Percentiles rank a stretch among this genome's conserved stretches.
Evolutionary conservation across 1,140 invertebrate genomes (phyloP).

Genomic region (Drosophila novamexicana): DNA sequence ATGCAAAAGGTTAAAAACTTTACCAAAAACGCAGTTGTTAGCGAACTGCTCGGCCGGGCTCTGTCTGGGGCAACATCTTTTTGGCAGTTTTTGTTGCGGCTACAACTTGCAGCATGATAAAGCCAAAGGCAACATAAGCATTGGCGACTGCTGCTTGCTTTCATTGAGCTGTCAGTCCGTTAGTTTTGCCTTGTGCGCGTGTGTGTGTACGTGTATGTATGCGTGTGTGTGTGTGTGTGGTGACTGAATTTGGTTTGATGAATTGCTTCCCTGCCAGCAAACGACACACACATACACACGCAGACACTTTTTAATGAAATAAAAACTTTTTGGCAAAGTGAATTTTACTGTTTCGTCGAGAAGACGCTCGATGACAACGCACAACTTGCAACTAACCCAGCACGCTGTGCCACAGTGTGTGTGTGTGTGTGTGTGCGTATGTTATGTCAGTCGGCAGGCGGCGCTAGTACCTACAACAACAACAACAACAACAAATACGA

Average conservation of each 20-base stretch:
- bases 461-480: constrained; percentile 8
- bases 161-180: constrained; percentile 51
- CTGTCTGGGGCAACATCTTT: constrained; percentile 38
- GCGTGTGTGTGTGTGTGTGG: constrained; percentile 24
- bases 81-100: constrained; percentile 59
- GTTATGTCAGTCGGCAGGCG: constrained; percentile 39
- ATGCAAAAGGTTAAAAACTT: constrained; percentile 70
- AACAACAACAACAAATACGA: constrained; percentile 10
- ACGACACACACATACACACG: constrained; percentile 29
- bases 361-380: constrained; percentile 71
- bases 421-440: constrained; percentile 25
- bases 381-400: constrained; percentile 65
- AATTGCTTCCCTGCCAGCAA: constrained; percentile 57
- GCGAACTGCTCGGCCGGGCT: constrained; percentile 4
- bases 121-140: constrained; percentile 48
- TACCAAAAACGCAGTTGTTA: constrained; percentile 42
- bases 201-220: neutral
- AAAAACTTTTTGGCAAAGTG: constrained; percentile 83
- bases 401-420: constrained; percentile 21
- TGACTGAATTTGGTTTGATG: constrained; percentile 77
- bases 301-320: constrained; percentile 78
- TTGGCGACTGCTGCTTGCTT: constrained; percentile 34
- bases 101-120: constrained; percentile 57
- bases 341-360: constrained; percentile 73
- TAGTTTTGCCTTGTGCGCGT: constrained; percentile 11